phyloP scores from a whole-genome alignment of 2,888 invertebrate species.

The Hydrotaea cyrtoneurina region DNA sequence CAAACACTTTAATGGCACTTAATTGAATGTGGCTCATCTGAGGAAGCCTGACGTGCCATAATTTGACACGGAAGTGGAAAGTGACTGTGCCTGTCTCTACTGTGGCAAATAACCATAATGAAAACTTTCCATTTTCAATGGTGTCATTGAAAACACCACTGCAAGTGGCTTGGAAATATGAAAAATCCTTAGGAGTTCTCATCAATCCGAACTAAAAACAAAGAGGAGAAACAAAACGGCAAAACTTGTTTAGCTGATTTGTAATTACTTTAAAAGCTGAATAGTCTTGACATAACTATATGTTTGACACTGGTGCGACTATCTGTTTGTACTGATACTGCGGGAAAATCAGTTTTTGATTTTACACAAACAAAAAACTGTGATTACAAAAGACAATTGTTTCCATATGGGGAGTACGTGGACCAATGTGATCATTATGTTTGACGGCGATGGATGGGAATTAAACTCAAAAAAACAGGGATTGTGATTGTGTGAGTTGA shows the following conservation, averaged over 20 bases:
- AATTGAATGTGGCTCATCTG: neutral
- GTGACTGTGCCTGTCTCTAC: neutral
- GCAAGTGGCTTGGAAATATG: neutral
- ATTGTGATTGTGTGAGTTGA: too few species aligned
- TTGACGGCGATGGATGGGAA: too few species aligned
- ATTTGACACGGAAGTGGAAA: constrained; percentile 65
- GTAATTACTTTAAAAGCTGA: neutral
- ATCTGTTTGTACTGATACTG: neutral
- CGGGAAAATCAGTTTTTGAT: neutral
- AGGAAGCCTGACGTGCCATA: constrained; percentile 41
- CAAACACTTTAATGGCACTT: neutral
- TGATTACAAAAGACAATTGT: too few species aligned
- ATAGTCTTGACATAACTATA: neutral
- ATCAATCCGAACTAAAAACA: neutral
- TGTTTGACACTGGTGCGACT: neutral
- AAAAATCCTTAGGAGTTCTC: constrained; percentile 10
- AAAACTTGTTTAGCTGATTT: neutral
- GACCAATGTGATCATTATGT: too few species aligned
- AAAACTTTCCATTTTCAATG: constrained; percentile 18
- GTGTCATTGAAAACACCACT: neutral
- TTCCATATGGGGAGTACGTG: too few species aligned
- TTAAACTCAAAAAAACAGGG: too few species aligned
- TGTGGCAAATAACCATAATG: neutral
- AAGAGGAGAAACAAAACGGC: neutral
- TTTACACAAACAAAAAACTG: too few species aligned